Evolutionary conservation across 2,888 invertebrate species (phyloP).

Genomic region (Drosophila percnosoma): DNA sequence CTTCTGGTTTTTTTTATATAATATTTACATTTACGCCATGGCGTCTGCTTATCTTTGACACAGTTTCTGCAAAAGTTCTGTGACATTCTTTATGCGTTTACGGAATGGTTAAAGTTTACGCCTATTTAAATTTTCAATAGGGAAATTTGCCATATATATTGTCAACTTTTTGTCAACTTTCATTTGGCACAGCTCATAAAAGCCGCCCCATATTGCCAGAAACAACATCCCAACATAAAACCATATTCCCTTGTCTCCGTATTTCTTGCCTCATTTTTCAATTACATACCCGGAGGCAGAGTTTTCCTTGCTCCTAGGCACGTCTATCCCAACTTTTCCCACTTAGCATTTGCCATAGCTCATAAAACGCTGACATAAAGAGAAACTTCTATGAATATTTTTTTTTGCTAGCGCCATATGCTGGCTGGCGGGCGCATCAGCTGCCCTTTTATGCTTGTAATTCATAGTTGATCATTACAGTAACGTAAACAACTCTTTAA

Average conservation of each 20-base stretch:
- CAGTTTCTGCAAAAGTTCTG: constrained; percentile 46
- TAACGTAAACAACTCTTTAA: constrained; percentile 39
- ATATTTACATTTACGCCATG: constrained; percentile 29
- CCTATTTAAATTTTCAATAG: constrained; percentile 8
- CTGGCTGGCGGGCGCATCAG: constrained; percentile 16
- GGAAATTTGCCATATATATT: background rate
- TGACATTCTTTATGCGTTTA: constrained; percentile 18
- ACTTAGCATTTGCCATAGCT: constrained; percentile 17
- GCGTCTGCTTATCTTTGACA: constrained; percentile 68
- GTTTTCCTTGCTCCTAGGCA: background rate
- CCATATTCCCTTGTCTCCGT: background rate
- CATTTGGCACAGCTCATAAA: constrained; percentile 26
- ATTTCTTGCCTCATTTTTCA: background rate
- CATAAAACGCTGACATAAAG: constrained; percentile 17
- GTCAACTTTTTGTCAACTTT: constrained; percentile 10
- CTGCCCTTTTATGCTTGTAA: constrained; percentile 8
- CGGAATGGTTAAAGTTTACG: constrained; percentile 27
- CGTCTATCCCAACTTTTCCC: background rate
- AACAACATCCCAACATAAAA: background rate
- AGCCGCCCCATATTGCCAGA: background rate
- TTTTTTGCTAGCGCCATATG: constrained; percentile 45
- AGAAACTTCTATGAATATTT: background rate
- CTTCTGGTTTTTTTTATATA: constrained; percentile 32
- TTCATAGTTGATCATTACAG: constrained; percentile 35
- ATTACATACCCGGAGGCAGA: background rate